Percentiles rank a stretch among this genome's conserved stretches.
Conservation (phyloP, 2,113 vertebrate species). For the Trachemys scripta region DNA sequence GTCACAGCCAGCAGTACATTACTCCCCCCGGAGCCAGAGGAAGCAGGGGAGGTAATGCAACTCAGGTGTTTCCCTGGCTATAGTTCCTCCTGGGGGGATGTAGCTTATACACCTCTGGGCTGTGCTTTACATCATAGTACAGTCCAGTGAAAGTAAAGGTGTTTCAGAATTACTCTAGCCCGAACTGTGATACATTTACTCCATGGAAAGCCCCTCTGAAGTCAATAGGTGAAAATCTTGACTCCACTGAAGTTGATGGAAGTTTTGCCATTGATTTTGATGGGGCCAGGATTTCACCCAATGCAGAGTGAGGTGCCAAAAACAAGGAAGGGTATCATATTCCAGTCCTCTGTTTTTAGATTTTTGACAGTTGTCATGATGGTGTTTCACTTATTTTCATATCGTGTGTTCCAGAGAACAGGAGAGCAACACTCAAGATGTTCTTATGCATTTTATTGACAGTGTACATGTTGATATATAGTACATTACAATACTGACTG, state of each 20-base stretch:
- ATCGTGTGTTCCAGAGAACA: constrained; percentile 1
- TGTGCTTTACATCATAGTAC: neutral
- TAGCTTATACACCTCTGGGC: neutral
- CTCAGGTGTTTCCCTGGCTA: neutral
- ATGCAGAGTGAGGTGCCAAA: neutral
- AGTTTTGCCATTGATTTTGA: neutral
- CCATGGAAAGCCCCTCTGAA: neutral
- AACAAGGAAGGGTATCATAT: neutral
- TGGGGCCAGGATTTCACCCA: neutral
- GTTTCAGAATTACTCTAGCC: neutral
- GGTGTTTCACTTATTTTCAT: neutral
- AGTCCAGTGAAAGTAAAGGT: fast-evolving
- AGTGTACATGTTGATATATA: constrained; percentile 66
- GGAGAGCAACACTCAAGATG: neutral
- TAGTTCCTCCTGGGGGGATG: neutral
- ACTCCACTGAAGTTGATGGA: neutral
- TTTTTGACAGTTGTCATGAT: neutral
- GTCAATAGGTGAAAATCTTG: neutral
- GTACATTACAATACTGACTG: constrained; percentile 80
- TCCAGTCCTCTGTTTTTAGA: neutral
- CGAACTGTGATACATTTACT: neutral
- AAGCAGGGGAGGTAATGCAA: neutral
- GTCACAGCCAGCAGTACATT: neutral
- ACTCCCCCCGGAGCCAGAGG: fast-evolving
- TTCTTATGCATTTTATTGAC: constrained; percentile 76